A percentile compares a stretch with the other conserved stretches of the same genome.
These are phyloP conservation scores for Zaprionus bogoriensis DNA, from an alignment of 2,888 invertebrate species.

Conservation along the genomic window DNA sequence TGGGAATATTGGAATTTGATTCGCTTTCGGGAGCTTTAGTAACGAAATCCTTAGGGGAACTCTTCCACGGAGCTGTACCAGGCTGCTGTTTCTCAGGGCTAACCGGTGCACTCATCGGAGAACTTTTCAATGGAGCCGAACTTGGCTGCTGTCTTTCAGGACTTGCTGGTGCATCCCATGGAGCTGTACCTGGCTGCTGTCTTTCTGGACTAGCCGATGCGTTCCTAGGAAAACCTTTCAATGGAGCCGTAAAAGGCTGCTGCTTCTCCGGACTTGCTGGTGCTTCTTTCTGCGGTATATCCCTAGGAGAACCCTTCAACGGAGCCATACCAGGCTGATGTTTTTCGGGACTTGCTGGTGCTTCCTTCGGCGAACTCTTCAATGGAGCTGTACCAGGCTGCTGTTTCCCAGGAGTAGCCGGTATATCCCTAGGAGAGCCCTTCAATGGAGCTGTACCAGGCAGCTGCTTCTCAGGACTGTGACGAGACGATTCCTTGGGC, in stretches of 20 bases:
- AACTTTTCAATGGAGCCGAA: neutral
- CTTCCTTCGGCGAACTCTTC: constrained; percentile 7
- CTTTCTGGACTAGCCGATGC: neutral
- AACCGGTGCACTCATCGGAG: neutral
- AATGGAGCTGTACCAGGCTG: neutral
- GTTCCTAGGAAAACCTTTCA: neutral
- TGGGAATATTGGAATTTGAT: neutral
- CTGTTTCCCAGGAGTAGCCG: constrained; percentile 15
- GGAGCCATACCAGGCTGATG: neutral
- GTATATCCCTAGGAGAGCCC: neutral
- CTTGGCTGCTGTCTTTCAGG: constrained; percentile 24
- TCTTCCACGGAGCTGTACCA: neutral
- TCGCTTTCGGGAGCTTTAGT: neutral
- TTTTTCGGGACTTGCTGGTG: neutral
- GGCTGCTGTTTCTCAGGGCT: neutral
- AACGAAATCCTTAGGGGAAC: neutral
- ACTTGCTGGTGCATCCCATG: constrained; percentile 7
- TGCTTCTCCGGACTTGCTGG: constrained; percentile 16
- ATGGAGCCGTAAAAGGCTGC: neutral
- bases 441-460: neutral
- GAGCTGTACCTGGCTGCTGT: neutral
- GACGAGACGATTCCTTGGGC: constrained; percentile 26
- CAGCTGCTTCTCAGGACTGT: constrained; percentile 22
- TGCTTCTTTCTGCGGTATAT: neutral
- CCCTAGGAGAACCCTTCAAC: neutral